A percentile compares a stretch with the other conserved stretches of the same genome.
phyloP scores from a whole-genome alignment of 2,888 invertebrate genomes.

The Aromia moschata region DNA sequence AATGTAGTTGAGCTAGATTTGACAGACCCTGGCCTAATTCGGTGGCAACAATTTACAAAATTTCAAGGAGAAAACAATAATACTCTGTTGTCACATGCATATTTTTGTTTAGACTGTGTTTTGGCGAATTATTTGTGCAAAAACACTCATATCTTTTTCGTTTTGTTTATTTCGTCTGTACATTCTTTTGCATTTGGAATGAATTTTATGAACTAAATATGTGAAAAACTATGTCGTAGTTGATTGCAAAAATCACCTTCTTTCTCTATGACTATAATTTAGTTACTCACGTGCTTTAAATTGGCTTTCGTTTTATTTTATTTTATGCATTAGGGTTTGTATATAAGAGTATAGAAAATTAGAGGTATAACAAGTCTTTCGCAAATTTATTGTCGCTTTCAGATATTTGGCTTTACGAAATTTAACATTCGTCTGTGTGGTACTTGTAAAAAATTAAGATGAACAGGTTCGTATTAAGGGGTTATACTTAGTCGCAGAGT shows the following conservation, averaged over 20 bases:
- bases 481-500: too few species aligned
- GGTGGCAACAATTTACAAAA: conserved; percentile 22
- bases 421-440: too few species aligned
- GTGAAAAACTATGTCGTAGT: neutral
- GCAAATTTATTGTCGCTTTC: too few species aligned
- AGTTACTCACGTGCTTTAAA: conserved; percentile 23
- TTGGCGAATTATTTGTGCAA: conserved; percentile 43
- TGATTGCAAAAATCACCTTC: neutral
- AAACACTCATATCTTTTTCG: conserved; percentile 18
- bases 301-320: conserved; percentile 25
- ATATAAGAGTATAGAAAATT: too few species aligned
- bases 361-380: too few species aligned
- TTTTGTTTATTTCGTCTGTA: conserved; percentile 34
- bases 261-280: neutral
- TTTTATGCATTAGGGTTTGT: conserved; percentile 9
- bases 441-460: too few species aligned
- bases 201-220: too few species aligned
- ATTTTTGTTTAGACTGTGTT: conserved; percentile 45
- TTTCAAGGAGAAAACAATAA: neutral
- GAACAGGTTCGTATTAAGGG: too few species aligned
- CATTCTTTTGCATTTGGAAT: conserved; percentile 19
- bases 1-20: conserved; percentile 32
- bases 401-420: too few species aligned
- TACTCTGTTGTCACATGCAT: conserved; percentile 30
- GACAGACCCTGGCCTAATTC: conserved; percentile 21